These are phyloP conservation scores for Pyrocephalus nanus DNA, from an alignment of 2,797 vertebrate genomes.

Conservation along the genomic window DNA sequence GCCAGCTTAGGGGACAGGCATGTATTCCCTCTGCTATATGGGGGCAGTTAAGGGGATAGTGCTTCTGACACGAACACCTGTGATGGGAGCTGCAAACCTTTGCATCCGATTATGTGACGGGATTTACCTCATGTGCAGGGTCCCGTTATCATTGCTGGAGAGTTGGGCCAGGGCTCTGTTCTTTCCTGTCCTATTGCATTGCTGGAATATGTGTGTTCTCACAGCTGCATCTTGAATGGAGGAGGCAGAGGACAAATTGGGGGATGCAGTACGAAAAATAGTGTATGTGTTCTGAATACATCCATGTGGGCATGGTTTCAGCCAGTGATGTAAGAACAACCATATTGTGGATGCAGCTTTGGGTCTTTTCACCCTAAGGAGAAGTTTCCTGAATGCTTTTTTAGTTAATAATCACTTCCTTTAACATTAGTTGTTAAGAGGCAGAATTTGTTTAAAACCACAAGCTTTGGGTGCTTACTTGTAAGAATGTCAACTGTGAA, in stretches of 20 bases:
- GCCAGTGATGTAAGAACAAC: neutral
- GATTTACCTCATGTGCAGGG: neutral
- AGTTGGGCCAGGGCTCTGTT: neutral
- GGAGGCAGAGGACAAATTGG: neutral
- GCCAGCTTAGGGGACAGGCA: neutral
- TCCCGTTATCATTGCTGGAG: rapidly evolving
- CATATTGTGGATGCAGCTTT: neutral
- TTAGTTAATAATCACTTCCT: neutral
- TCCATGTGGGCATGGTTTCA: neutral
- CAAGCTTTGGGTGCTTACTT: neutral
- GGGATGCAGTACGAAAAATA: neutral
- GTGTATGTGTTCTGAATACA: neutral
- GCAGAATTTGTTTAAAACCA: neutral
- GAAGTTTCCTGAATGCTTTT: neutral
- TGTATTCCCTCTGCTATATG: neutral
- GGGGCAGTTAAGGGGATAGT: neutral
- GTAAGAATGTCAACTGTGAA: neutral
- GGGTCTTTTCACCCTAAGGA: neutral
- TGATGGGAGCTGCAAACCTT: neutral
- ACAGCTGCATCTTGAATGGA: neutral
- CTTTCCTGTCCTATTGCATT: neutral
- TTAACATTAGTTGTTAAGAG: neutral
- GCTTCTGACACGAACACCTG: neutral
- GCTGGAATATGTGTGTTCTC: neutral
- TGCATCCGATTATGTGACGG: neutral